Evolutionary conservation across 2,888 invertebrate species (phyloP).

Genomic region (Crepidodera aurea): DNA sequence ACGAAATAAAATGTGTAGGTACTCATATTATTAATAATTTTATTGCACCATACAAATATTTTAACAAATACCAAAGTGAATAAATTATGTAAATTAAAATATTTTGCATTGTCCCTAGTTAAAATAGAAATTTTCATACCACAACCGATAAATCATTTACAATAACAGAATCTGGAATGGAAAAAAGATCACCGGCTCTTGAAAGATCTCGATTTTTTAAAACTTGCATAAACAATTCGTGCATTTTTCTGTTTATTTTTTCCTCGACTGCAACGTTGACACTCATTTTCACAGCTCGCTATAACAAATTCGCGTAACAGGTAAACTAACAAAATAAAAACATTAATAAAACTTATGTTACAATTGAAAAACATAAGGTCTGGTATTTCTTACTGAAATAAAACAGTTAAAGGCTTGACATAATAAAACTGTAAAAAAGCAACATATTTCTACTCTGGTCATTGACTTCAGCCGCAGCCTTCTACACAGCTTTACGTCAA

Average conservation of each 20-base stretch:
- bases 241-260: conserved; percentile 70
- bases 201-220: conserved; percentile 89
- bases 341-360: background rate
- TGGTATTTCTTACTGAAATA: conserved; percentile 22
- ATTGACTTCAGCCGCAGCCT: conserved; percentile 37
- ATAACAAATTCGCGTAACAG: conserved; percentile 7
- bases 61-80: background rate
- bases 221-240: conserved; percentile 90
- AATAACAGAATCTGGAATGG: conserved; percentile 85
- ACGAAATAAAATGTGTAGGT: too few species aligned
- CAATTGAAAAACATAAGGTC: background rate
- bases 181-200: conserved; percentile 89
- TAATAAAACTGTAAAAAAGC: conserved; percentile 42
- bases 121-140: conserved; percentile 63
- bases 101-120: background rate
- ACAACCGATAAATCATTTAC: conserved; percentile 86
- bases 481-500: conserved; percentile 3
- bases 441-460: conserved; percentile 44
- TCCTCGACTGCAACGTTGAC: conserved; percentile 42
- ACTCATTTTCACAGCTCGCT: conserved; percentile 39
- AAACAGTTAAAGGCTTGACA: conserved; percentile 33
- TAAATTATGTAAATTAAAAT: background rate
- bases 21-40: too few species aligned
- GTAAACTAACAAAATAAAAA: background rate
- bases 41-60: too few species aligned